A percentile compares a stretch with the other conserved stretches of the same genome.
Evolutionary conservation across 2,113 vertebrate genomes (phyloP).

Genomic region (Ciconia maguari): DNA sequence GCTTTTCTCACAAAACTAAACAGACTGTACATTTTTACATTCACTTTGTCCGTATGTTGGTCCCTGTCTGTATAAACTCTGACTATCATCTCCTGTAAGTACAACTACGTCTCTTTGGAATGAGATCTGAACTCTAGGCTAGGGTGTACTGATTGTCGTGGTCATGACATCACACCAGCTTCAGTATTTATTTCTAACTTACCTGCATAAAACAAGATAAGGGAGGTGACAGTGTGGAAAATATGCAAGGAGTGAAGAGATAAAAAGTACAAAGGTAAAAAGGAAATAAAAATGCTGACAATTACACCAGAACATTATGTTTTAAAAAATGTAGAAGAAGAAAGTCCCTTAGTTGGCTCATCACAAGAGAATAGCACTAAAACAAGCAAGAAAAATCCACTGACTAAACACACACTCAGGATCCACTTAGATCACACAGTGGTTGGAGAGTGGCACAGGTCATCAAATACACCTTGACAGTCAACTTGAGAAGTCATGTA

Average conservation of each 20-base stretch:
- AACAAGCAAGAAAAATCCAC: not conserved
- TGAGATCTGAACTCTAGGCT: not conserved
- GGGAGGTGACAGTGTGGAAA: not conserved
- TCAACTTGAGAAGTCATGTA: not conserved
- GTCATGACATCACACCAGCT: not conserved
- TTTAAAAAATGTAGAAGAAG: not conserved
- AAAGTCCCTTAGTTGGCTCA: not conserved
- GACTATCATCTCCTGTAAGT: not conserved
- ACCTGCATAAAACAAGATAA: not conserved
- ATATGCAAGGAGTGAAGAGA: not conserved
- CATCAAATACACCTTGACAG: not conserved
- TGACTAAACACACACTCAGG: not conserved
- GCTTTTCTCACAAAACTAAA: not conserved
- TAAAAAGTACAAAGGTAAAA: not conserved
- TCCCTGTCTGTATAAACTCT: not conserved
- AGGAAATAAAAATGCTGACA: not conserved
- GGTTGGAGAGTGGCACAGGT: not conserved
- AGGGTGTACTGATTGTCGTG: rapidly evolving
- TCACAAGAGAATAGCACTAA: not conserved
- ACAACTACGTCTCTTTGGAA: not conserved
- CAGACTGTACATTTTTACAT: not conserved
- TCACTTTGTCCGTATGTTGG: not conserved
- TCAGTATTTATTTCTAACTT: not conserved
- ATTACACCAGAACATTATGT: not conserved
- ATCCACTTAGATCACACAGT: not conserved